Evolutionary conservation across 2,888 invertebrate genomes (phyloP).

Genomic region (Sussaba pulchella): DNA sequence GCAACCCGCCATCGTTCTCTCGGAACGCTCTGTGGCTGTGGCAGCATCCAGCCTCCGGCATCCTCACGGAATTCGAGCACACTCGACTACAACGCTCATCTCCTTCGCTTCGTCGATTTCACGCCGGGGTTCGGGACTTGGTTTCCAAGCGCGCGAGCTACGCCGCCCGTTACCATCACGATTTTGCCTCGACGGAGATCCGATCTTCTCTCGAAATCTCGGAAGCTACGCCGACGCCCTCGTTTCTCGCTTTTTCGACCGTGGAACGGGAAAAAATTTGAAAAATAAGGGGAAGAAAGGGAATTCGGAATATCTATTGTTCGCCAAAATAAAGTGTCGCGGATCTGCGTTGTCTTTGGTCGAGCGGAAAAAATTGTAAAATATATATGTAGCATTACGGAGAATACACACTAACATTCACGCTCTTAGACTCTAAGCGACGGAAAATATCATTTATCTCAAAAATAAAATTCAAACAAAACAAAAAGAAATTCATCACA

Average conservation of each 20-base stretch:
- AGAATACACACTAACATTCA: too few relatives aligned
- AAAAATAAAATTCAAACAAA: too few relatives aligned
- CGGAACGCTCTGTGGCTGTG: slow-evolving; percentile 1
- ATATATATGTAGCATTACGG: too few relatives aligned
- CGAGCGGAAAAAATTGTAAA: slow-evolving; percentile 26
- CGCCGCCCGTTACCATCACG: slow-evolving; percentile 16
- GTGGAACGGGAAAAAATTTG: slow-evolving; percentile 15
- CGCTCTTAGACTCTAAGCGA: too few relatives aligned
- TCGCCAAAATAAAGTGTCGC: slow-evolving; percentile 42
- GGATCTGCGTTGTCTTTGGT: background rate
- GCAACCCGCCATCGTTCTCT: slow-evolving; percentile 8
- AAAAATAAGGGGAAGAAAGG: background rate
- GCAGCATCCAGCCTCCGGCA: slow-evolving; percentile 18
- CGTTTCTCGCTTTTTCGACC: slow-evolving; percentile 42
- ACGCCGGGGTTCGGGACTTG: slow-evolving; percentile 44
- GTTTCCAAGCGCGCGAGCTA: slow-evolving; percentile 35
- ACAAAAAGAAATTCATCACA: too few relatives aligned
- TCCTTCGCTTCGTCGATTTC: slow-evolving; percentile 50
- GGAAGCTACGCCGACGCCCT: slow-evolving; percentile 44
- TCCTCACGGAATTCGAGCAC: slow-evolving; percentile 53
- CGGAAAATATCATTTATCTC: too few relatives aligned
- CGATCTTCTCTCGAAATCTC: slow-evolving; percentile 60
- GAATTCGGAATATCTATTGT: slow-evolving; percentile 49
- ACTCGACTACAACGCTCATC: slow-evolving; percentile 44
- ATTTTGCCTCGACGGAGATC: slow-evolving; percentile 28